Conservation (phyloP, 1,140 invertebrate species). For the Dreissena polymorpha region DNA sequence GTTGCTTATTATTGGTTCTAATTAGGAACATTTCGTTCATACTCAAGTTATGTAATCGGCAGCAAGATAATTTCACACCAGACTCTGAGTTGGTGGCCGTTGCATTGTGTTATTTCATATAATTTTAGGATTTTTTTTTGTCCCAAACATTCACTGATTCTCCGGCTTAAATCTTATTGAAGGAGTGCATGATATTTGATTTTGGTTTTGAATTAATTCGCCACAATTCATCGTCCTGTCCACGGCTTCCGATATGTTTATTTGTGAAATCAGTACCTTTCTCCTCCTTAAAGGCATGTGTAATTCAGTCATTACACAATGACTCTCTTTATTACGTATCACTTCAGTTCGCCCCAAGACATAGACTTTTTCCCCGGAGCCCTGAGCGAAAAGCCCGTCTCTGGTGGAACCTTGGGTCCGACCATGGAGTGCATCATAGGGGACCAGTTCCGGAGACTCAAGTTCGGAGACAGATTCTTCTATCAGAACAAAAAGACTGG, state of each 20-base stretch:
- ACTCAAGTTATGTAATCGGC: no score
- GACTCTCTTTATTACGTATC: not conserved
- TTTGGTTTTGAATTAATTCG: no score
- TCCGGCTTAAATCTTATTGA: no score
- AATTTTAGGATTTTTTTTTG: no score
- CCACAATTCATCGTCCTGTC: not conserved
- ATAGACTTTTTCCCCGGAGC: conserved; percentile 63
- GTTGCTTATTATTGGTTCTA: no score
- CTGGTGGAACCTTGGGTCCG: conserved; percentile 94
- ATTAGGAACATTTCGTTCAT: no score
- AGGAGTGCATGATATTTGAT: no score
- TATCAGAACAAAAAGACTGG: conserved; percentile 87
- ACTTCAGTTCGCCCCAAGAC: conserved; percentile 24
- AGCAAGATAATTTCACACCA: no score
- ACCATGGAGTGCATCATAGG: conserved; percentile 98
- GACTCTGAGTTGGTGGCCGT: no score
- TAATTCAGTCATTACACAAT: not conserved
- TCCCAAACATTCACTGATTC: no score
- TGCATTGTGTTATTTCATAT: no score
- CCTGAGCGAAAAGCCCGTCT: conserved; percentile 92
- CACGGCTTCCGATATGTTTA: not conserved
- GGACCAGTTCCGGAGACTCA: conserved; percentile 94
- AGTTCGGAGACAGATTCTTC: conserved; percentile 97
- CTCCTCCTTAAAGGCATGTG: not conserved
- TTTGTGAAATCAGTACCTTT: not conserved